phyloP scores from a whole-genome alignment of 2,797 vertebrate species.

The Muraenolepis orangiensis region DNA sequence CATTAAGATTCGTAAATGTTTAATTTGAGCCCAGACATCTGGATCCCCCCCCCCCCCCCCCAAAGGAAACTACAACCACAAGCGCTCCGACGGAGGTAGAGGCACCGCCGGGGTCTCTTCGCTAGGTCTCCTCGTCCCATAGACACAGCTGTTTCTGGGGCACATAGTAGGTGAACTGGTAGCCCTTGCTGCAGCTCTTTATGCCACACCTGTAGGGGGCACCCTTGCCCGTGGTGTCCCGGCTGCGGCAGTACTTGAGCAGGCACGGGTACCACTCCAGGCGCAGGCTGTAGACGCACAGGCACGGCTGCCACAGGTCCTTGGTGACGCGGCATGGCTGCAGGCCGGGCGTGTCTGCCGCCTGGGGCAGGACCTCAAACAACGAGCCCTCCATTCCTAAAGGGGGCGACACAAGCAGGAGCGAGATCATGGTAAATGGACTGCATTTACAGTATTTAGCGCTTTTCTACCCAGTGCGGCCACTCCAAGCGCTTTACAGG shows the following conservation, averaged over 20 bases:
- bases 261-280: conserved; percentile 97
- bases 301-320: conserved; percentile 85
- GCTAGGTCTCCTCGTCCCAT: conserved; percentile 92
- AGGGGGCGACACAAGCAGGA: conserved; percentile 27
- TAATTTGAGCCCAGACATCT: conserved; percentile 34
- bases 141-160: conserved; percentile 91
- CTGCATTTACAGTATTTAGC: too few relatives aligned
- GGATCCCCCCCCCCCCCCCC: conserved; percentile 32
- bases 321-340: conserved; percentile 75
- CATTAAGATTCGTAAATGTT: conserved; percentile 42
- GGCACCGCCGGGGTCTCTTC: neutral
- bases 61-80: neutral
- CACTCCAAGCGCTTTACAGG: conserved; percentile 23
- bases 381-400: conserved; percentile 86
- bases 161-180: conserved; percentile 88
- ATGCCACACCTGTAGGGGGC: conserved; percentile 95
- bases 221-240: conserved; percentile 76
- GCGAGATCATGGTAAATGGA: conserved; percentile 8
- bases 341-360: conserved; percentile 66
- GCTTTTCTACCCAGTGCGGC: too few relatives aligned
- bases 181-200: conserved; percentile 95
- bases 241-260: conserved; percentile 91
- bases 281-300: conserved; percentile 85
- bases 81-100: neutral
- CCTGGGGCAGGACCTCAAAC: conserved; percentile 84